phyloP scores from a whole-genome alignment of 2,888 invertebrate species.

The Unio pictorum region DNA sequence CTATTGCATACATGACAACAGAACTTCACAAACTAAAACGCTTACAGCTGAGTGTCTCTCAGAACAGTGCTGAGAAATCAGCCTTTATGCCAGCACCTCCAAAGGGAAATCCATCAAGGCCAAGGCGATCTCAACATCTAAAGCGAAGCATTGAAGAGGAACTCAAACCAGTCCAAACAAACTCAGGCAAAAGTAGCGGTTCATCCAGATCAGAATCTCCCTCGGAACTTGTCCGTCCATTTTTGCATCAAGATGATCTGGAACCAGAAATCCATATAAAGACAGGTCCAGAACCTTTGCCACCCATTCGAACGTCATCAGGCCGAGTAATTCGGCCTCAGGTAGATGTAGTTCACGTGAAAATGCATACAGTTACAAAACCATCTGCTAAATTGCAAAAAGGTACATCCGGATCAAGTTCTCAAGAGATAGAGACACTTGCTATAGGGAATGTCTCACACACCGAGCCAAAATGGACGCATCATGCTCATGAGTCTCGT shows the following conservation, averaged over 20 bases:
- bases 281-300: conserved; percentile 34
- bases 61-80: conserved; percentile 20
- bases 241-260: conserved; percentile 39
- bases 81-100: conserved; percentile 43
- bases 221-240: conserved; percentile 44
- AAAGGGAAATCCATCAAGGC: conserved; percentile 37
- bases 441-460: conserved; percentile 57
- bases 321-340: conserved; percentile 30
- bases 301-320: conserved; percentile 46
- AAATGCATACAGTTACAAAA: conserved; percentile 35
- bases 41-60: conserved; percentile 22
- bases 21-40: conserved; percentile 59
- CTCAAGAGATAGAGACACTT: conserved; percentile 52
- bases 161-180: conserved; percentile 31
- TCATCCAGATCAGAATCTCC: conserved; percentile 52
- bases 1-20: conserved; percentile 61
- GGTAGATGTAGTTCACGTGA: conserved; percentile 45
- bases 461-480: conserved; percentile 40
- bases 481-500: conserved; percentile 51
- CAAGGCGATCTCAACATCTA: conserved; percentile 32
- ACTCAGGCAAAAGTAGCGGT: conserved; percentile 39
- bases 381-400: conserved; percentile 26
- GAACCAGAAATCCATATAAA: conserved; percentile 32
- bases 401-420: conserved; percentile 12
- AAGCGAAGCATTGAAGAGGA: conserved; percentile 25